Evolutionary conservation across 2,113 vertebrate species (phyloP), one percentile per base, ranked within the genome.

Genomic region (Sturnus vulgaris): DNA sequence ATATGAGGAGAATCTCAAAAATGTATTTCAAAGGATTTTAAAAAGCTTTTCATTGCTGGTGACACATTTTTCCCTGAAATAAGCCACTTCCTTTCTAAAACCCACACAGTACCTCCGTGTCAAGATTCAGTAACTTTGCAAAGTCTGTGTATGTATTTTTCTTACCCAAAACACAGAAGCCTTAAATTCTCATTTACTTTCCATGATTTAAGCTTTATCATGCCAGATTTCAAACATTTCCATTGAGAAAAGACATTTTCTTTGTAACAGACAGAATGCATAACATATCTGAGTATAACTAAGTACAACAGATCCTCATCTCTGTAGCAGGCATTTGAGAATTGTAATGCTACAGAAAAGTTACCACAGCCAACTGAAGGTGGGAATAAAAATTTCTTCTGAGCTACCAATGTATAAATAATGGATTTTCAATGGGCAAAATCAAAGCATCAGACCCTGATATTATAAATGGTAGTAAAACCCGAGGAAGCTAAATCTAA

Each of bases 21-120:
- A 93, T 95, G 83, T 94, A 97, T 96, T 97, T 97, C 93, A 97
- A 92, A 93, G 93, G 97, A 94, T 95, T 90, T 95, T 90, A 90
- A 97, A 80, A 97, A 84, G 88, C 92, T 96, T 77, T 94, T 98
- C 92, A 96, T 53, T 95, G 86, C 81, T 94, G 86, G 86, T 97
- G 98, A 98, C 98, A 98, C 98, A 95, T 97, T 98, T 97, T 97
- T 98, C 98, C 98, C 95, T 97, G 96, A 96, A 97, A 95, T 97
- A 96, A 98, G 98, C 98, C 98, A 98, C 98, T 99, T 99, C 98
- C 98, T 99, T 98, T 98, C 87, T 73, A 97, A 97, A 98, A 97
- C 98, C 98, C 98, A 98, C 98, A 97, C 90, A 96, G 94, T 92
- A 84, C 55, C 94, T 95, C 97, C 63, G 82, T 96, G 88, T 82